Conservation (phyloP, 1,140 invertebrate genomes). For the Drosophila fuyamai region DNA sequence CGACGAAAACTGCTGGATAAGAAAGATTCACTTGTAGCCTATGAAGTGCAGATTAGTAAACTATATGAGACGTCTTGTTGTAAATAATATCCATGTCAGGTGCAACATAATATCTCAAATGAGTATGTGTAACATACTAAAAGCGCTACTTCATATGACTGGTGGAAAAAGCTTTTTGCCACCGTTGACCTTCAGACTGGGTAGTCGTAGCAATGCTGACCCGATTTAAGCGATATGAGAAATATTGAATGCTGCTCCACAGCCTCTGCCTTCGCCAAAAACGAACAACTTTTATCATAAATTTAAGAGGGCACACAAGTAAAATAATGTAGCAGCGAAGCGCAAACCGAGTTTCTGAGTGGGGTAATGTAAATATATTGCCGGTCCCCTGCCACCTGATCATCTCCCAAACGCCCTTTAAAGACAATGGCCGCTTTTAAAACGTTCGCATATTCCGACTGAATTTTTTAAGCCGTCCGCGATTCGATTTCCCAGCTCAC, state of each 20-base stretch:
- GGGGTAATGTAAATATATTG: constrained; percentile 64
- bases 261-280: neutral
- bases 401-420: neutral
- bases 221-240: constrained; percentile 10
- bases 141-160: too few species aligned
- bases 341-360: constrained; percentile 20
- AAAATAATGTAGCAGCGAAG: constrained; percentile 3
- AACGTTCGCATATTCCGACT: neutral
- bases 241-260: constrained; percentile 24
- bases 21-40: neutral
- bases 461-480: constrained; percentile 20
- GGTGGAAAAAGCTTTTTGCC: too few species aligned
- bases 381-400: constrained; percentile 8
- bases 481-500: constrained; percentile 15
- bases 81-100: too few species aligned
- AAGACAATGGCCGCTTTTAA: constrained; percentile 35
- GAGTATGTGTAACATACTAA: too few species aligned
- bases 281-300: constrained; percentile 71
- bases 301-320: constrained; percentile 41
- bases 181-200: constrained; percentile 2
- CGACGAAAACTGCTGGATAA: neutral
- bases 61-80: neutral
- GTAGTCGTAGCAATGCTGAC: neutral
- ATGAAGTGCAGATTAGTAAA: constrained; percentile 8
- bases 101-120: too few species aligned